Base-by-base conservation (phyloP, 2,888 invertebrate genomes). In the Phania funesta region DNA sequence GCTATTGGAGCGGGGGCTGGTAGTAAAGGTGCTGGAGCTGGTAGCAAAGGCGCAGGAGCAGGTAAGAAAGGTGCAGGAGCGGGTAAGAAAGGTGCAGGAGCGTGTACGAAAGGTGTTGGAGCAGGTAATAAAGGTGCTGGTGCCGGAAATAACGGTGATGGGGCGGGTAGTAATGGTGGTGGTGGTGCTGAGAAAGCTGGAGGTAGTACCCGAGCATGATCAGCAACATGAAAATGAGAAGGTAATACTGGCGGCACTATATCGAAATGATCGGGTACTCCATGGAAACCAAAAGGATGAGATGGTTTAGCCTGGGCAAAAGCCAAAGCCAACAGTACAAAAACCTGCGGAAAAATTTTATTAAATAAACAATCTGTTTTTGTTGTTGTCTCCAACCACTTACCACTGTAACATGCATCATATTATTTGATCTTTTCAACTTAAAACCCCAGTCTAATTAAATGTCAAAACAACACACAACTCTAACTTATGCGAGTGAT, bases 341-440 rank as follows among this genome's bases (percentile, higher is more conserved):
- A 84, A 54, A 54, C 65, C 85, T 85, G 65, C 48, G 11, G 54
- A 29, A 16, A 32, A 50, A 1, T 35, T 35, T 18, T 44, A 44
- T 16, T 18, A 1, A 1, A 7, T 44, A n/a, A 13, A 38, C 3
- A 9, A 38, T 11, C n/a, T 1, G 3, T n/a, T n/a, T 44, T n/a
- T 7, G 16, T 3, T 16, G 16, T 16, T n/a, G 3, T 7, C n/a
- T n/a, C 0, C 32, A 7, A 32, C 20, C 3, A 73, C 86, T 85
- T 84, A 89, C 89, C 85, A 86, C 56, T 85, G 86, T 87, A 20
- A 86, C 54, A 58, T 85, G 85, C 85, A 86, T 84, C 89, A 89
- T 89, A 78, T 85, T 87, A 78, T 46, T 16, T 80, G 22, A 54
- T 67, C 48, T 22, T 62, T 24, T 79, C n/a, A 54, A 80, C 22